phyloP scores from a whole-genome alignment of 2,797 vertebrate species.

The Tarsius wallacei region DNA sequence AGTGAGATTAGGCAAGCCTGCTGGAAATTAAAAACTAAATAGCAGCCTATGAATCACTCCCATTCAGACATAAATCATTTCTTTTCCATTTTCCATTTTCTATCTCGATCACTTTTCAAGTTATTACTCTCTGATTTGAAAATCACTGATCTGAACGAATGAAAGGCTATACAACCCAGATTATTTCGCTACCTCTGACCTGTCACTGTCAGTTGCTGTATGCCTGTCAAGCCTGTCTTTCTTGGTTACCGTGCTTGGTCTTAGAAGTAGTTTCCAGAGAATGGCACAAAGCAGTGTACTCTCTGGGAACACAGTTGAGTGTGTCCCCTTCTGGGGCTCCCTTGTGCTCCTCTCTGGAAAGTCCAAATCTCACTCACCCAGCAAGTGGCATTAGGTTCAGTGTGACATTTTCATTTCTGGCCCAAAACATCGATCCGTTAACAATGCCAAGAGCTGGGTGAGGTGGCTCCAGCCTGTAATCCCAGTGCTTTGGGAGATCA shows the following conservation, averaged over 20 bases:
- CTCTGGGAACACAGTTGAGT: not conserved
- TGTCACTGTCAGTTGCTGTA: fast-evolving
- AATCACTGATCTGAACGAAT: not conserved
- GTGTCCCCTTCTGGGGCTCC: not conserved
- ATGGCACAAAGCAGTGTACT: fast-evolving
- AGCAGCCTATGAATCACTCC: constrained; percentile 71
- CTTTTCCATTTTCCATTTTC: constrained; percentile 39
- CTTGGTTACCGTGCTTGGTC: not conserved
- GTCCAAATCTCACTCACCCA: not conserved
- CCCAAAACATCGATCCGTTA: fast-evolving
- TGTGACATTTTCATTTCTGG: too few relatives aligned
- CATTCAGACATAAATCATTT: constrained; percentile 60
- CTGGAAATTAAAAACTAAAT: constrained; percentile 80
- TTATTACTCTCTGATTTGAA: not conserved
- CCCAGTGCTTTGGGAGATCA: too few relatives aligned
- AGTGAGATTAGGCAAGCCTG: constrained; percentile 68
- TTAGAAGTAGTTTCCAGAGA: not conserved
- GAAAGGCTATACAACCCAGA: not conserved
- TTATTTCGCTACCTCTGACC: not conserved
- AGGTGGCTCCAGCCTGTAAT: too few relatives aligned
- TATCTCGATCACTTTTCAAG: constrained; percentile 62
- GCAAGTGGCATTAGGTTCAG: not conserved
- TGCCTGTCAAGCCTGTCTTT: not conserved
- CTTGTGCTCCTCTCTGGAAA: not conserved
- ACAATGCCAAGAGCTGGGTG: not conserved